Evolutionary conservation across 2,888 invertebrate genomes (phyloP), one percentile per base, ranked within the genome.

Genomic region (Chalcis sispes): DNA sequence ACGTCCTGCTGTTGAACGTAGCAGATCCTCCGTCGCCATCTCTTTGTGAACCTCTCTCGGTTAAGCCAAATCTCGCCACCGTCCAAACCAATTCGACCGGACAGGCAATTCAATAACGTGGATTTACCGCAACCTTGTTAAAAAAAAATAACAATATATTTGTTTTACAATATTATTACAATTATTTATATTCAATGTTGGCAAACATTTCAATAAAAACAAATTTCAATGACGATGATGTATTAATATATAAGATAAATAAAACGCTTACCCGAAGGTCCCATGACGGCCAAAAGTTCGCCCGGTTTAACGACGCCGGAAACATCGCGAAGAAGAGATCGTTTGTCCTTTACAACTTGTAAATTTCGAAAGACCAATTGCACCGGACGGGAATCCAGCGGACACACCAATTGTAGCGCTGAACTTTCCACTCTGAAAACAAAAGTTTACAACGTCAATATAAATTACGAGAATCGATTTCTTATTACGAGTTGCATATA

Each of bases 1-100:
- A 95, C 92, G 85, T 95, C 95, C 85, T 95, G 94, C 87, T 95
- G 95, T 77, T 95, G 91, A 58, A 95, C 95, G 88, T 95, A 95
- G 84, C 94, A 94, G 81, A 95, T 94, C 85, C 93, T 92, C 80
- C 95, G 89, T 81, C 94, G 93, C 91, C 93, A 93, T 80, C 93
- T 89, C 84, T 94, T 94, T 81, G 92, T 92, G 79, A 94, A 88
- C 29, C 90, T 89, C 82, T 92, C 91, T 23, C 93, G 91, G 86
- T 93, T 93, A 72, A 94, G 88, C 81, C 91, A 90, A 81, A 94
- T 92, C 80, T 91, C 91, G 69, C 95, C 95, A 69, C 92, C 90
- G 82, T 93, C 92, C 70, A 93, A 89, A 78, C 92, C 91, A 64
- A 92, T 89, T 78, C 95, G 91, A 0, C 95, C 95, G 79, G 94